Conservation (phyloP, 37 sponge, comb jelly and placozoan species). For the Geodia barretti region DNA sequence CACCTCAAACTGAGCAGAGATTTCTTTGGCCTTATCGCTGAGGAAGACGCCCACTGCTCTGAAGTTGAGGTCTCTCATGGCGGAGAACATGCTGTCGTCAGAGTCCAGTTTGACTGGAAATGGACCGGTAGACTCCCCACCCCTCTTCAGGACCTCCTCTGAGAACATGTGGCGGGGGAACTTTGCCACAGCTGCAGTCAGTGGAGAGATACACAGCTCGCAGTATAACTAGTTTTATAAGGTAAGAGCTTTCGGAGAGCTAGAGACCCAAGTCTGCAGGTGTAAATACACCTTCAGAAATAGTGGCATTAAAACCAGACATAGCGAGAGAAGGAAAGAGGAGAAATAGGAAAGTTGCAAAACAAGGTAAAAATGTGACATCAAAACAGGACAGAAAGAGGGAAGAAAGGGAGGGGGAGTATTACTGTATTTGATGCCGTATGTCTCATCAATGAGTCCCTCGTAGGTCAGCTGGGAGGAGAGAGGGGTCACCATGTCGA, state of each 20-base stretch:
- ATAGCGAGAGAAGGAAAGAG: too few relatives aligned
- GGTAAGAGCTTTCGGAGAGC: too few relatives aligned
- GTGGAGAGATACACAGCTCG: background rate
- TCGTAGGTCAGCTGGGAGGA: constrained; percentile 96
- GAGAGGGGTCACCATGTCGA: constrained; percentile 95
- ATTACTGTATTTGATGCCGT: constrained; percentile 84
- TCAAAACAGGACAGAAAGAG: too few relatives aligned
- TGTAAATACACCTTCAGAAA: too few relatives aligned
- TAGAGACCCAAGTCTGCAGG: too few relatives aligned
- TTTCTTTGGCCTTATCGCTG: constrained; percentile 79
- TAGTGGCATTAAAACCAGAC: too few relatives aligned
- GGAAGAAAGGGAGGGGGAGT: background rate
- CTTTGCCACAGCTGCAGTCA: constrained; percentile 32
- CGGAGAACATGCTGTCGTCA: constrained; percentile 77
- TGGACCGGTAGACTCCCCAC: constrained; percentile 28
- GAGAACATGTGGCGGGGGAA: constrained; percentile 79
- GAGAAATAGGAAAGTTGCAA: too few relatives aligned
- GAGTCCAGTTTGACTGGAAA: constrained; percentile 60
- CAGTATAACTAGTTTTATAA: background rate
- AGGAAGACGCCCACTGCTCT: constrained; percentile 79
- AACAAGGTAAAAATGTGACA: too few relatives aligned
- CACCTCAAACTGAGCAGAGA: constrained; percentile 80
- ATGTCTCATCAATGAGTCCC: constrained; percentile 94
- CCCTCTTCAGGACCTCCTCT: constrained; percentile 70
- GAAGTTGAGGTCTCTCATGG: constrained; percentile 91